These are phyloP conservation scores for Drosophila pallidifrons DNA, from an alignment of 1,140 invertebrate genomes.

Conservation along the genomic window DNA sequence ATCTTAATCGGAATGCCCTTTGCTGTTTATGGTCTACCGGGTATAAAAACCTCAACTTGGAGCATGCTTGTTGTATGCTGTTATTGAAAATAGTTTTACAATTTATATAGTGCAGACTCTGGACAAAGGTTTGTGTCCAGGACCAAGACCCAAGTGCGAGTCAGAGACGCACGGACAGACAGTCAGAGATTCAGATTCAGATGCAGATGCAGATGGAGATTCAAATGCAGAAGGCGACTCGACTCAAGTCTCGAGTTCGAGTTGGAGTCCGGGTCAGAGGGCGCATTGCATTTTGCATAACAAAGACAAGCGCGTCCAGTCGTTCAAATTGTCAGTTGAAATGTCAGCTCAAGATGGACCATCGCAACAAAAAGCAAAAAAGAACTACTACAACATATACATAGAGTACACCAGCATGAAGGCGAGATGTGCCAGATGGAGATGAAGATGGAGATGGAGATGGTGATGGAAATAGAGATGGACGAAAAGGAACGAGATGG, in stretches of 20 bases:
- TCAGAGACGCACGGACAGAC: not conserved
- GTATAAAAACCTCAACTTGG: conserved; percentile 39
- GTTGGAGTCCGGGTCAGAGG: not conserved
- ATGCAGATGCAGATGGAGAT: too few relatives aligned
- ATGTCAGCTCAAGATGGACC: conserved; percentile 72
- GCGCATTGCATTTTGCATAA: conserved; percentile 67
- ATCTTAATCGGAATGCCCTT: too few relatives aligned
- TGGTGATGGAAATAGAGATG: not conserved
- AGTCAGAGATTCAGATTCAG: not conserved
- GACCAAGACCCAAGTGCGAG: conserved; percentile 6
- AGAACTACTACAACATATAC: not conserved
- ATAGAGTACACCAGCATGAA: too few relatives aligned
- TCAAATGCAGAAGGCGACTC: not conserved
- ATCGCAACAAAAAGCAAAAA: conserved; percentile 1
- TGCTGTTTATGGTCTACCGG: too few relatives aligned
- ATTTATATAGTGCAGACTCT: conserved; percentile 66
- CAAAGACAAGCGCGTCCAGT: conserved; percentile 67
- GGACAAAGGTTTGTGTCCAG: conserved; percentile 44
- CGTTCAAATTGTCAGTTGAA: conserved; percentile 80
- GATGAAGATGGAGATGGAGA: too few relatives aligned
- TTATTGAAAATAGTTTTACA: conserved; percentile 83
- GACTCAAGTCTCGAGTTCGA: not conserved
- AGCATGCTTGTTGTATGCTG: conserved; percentile 64
- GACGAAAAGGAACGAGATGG: not conserved
- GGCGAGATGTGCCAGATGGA: not conserved